These are phyloP conservation scores for Thunnus maccoyii DNA, from an alignment of 2,113 vertebrate species.

Conservation along the genomic window DNA sequence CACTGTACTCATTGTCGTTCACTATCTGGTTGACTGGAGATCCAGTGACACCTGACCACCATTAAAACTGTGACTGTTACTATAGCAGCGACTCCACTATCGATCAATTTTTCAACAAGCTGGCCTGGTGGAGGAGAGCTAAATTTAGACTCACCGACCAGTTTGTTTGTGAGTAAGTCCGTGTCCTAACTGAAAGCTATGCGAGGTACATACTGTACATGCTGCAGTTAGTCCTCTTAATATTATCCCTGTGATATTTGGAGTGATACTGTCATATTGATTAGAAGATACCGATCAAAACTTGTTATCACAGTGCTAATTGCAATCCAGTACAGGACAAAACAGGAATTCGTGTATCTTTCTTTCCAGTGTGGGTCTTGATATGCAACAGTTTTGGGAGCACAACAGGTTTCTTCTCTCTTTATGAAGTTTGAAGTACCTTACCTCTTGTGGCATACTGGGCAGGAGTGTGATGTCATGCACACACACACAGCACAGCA, in stretches of 20 bases:
- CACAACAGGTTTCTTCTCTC: background rate
- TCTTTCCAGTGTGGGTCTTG: background rate
- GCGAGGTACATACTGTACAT: background rate
- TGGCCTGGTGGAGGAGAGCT: conserved; percentile 43
- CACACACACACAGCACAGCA: conserved; percentile 6
- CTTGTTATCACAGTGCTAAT: background rate
- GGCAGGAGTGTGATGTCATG: background rate
- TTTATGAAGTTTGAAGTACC: conserved; percentile 6
- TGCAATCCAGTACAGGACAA: background rate
- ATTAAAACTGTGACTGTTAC: conserved; percentile 69
- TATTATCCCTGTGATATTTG: conserved; percentile 8
- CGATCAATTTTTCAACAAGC: conserved; percentile 78
- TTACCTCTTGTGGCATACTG: conserved; percentile 15
- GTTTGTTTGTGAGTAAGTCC: conserved; percentile 25
- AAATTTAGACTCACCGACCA: conserved; percentile 62
- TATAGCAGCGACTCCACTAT: conserved; percentile 75
- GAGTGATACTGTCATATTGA: background rate
- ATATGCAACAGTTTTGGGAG: background rate
- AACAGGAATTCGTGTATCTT: background rate
- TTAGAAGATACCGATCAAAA: background rate
- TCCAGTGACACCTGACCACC: conserved; percentile 72
- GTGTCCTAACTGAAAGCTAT: too few relatives aligned
- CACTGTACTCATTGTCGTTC: conserved; percentile 16
- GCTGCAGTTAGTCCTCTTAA: background rate
- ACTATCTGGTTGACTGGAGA: conserved; percentile 44